Conservation (phyloP, 2,888 invertebrate genomes). For the Thymelicus acteon region DNA sequence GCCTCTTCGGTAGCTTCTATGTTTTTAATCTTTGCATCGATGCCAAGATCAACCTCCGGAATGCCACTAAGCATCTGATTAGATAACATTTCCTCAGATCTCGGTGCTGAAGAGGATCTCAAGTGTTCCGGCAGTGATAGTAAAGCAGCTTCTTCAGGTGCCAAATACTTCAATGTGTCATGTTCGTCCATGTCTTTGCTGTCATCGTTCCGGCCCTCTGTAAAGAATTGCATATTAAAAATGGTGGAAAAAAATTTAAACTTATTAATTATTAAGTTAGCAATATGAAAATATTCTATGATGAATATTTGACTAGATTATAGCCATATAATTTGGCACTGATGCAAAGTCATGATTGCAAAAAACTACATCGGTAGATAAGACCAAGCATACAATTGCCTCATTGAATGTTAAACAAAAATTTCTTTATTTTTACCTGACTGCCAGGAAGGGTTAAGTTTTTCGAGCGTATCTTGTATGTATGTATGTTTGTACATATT, state of each 20-base stretch:
- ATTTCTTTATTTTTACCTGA: too few species aligned
- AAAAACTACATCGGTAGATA: too few species aligned
- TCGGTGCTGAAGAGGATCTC: conserved; percentile 92
- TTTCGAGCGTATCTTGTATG: too few species aligned
- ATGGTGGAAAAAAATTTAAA: background rate
- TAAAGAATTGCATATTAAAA: conserved; percentile 43
- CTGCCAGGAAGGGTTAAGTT: too few species aligned
- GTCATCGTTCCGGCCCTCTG: conserved; percentile 70
- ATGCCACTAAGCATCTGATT: conserved; percentile 99
- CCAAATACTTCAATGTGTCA: conserved; percentile 87
- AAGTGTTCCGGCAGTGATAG: conserved; percentile 95
- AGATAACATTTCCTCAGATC: conserved; percentile 99
- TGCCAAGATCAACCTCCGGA: conserved; percentile 99
- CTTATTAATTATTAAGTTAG: too few species aligned
- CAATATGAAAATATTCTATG: too few species aligned
- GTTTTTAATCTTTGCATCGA: conserved; percentile 98
- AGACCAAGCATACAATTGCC: too few species aligned
- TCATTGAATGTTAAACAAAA: too few species aligned
- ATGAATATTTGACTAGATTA: too few species aligned
- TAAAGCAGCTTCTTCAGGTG: conserved; percentile 95
- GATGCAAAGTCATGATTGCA: too few species aligned
- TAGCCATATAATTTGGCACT: too few species aligned
- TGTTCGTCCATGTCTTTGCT: conserved; percentile 73
- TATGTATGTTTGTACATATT: too few species aligned
- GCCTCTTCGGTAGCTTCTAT: conserved; percentile 99